Base-by-base conservation (phyloP, 2,797 vertebrate genomes). In the Micromesistius poutassou region DNA sequence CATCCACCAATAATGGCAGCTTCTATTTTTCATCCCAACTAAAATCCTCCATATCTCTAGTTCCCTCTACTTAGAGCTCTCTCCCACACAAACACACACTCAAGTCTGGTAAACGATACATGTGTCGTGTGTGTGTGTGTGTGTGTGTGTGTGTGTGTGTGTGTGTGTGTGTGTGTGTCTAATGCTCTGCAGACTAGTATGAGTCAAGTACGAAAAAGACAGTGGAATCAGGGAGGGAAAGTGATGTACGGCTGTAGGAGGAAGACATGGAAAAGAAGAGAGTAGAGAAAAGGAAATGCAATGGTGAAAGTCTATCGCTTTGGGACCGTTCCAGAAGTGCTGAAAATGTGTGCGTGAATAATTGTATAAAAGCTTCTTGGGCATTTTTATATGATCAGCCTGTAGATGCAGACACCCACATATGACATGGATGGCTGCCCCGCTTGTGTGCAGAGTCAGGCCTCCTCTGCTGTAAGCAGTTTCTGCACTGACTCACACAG, bases 401-500 rank as follows among this genome's bases (percentile, higher is more conserved):
- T 62, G 55, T 62, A 62, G 55, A 62, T 25, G 55, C 22, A 62
- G 25, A 28, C 62, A 28, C 25, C 8, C 62, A 55, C 46, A 55
- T 22, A 16, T 55, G 46, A 55, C 55, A 22, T 55, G 19, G 16
- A 55, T 22, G 46, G 46, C 16, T 55, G 46, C 55, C 55, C 46
- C 4, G 4, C 46, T 5, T 50, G 55, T 62, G 8, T 10, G 25
- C 35, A 55, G 9, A 10, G 76, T 72, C 79, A 74, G 38, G 31
- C 36, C 5, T 16, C 55, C 73, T 73, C 7, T 72, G 38, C 74
- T 62, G 12, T 38, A 4, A 22, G 36, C 77, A 85, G 66, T 13
- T 80, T 81, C 81, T 76, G 28, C 81, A 76, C 76, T 91, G 88
- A 91, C 82, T 92, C 91, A 91, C 74, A 46, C 33, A 78, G 82